Evolutionary conservation across 2,888 invertebrate genomes (phyloP), one percentile per base, ranked within the genome.

Genomic region (Ormyrus pomaceus): DNA sequence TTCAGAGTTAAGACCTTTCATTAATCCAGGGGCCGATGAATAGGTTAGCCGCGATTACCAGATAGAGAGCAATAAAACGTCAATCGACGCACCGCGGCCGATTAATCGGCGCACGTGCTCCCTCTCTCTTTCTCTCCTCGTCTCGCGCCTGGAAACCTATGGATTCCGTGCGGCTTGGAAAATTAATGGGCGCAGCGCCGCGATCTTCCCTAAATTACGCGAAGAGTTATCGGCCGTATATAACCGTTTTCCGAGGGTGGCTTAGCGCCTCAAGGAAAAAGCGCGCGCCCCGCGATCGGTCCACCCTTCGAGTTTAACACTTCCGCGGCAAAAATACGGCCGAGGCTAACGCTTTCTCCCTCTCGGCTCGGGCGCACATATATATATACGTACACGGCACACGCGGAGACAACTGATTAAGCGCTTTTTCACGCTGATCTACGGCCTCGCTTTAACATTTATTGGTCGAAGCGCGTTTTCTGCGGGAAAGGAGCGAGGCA

Each of bases 131-230:
- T 8, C 50, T 34, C 8, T 13, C 10, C 62, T 13, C 56, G 8
- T 62, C 51, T 19, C 46, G 64, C n/a, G 34, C 19, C 61, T 70
- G 5, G 56, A 58, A 51, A 45, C 71, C 55, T 62, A 74, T 62
- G 73, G 76, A 77, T 77, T 78, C 34, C 81, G 79, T 76, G 82
- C 80, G 81, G 80, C 82, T 48, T 75, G 82, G 82, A 73, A 82
- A 83, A 83, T 82, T 81, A 80, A 83, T 81, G 79, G 80, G 62
- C 80, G 4, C 56, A 68, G 66, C 73, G 71, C 74, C 34, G 70
- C 78, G 70, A 73, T 82, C 80, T 80, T 79, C 79, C 73, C 77
- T 81, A 83, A 82, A 83, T 83, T 83, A 82, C 73, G 80, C 79
- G 56, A 69, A 83, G 82, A 80, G 80, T 81, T 82, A 84, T 81